phyloP scores from a whole-genome alignment of 1,140 invertebrate genomes.

The Drosophila bocqueti region DNA sequence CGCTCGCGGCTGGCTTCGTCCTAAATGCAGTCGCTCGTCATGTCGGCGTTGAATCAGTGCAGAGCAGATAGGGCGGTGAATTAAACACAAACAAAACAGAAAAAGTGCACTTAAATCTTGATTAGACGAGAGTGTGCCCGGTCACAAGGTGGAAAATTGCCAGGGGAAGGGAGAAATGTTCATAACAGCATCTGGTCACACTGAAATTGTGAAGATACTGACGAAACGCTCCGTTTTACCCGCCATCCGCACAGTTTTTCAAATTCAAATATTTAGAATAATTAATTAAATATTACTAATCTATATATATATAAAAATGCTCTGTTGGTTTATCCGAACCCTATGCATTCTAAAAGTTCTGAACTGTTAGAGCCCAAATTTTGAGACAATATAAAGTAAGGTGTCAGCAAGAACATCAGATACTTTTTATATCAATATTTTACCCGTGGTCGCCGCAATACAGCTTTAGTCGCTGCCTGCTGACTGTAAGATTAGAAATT shows the following conservation, averaged over 20 bases:
- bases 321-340: too few relatives aligned
- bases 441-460: too few relatives aligned
- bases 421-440: too few relatives aligned
- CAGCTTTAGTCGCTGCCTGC: too few relatives aligned
- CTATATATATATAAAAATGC: too few relatives aligned
- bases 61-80: not conserved
- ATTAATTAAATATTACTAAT: too few relatives aligned
- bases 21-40: conserved; percentile 36
- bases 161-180: not conserved
- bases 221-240: not conserved
- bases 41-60: not conserved
- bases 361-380: too few relatives aligned
- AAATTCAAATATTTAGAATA: too few relatives aligned
- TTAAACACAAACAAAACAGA: conserved; percentile 20
- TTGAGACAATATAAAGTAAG: too few relatives aligned
- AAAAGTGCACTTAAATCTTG: conserved; percentile 10
- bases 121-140: conserved; percentile 7
- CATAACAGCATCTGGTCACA: not conserved
- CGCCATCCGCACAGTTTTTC: not conserved
- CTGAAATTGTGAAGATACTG: not conserved
- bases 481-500: too few relatives aligned
- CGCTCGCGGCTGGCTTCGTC: conserved; percentile 37
- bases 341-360: too few relatives aligned
- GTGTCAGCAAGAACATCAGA: too few relatives aligned
- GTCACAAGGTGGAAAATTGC: not conserved